Evolutionary conservation across 2,888 invertebrate species (phyloP), one percentile per base, ranked within the genome.

Genomic region (Hemistola chrysoprasaria): DNA sequence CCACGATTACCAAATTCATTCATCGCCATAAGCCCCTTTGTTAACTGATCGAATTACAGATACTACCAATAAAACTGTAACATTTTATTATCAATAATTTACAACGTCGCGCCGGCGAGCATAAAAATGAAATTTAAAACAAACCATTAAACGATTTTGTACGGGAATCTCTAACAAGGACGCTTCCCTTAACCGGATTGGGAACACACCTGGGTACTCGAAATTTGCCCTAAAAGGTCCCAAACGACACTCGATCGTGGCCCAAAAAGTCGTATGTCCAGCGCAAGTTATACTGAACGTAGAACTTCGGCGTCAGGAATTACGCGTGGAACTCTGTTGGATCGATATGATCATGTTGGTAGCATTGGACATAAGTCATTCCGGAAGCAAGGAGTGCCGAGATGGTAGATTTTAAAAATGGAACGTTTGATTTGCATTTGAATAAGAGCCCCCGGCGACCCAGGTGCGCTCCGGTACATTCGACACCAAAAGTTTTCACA

Each of bases 341-440:
- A 22, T 23, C n/a, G 11, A 31, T 35, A 22, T 42, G 46, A 48
- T 64, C 50, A 58, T 63, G 70, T 76, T 70, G 69, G 73, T 68
- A 72, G 75, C 67, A 72, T 74, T 79, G 81, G 76, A 84, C 78
- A 80, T 86, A 87, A 82, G 86, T 83, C 87, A 71, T 85, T 87
- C 80, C 84, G 84, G 85, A 85, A 83, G 77, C 77, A 73, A 82
- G 78, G 77, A 79, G 77, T 74, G 79, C 71, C 77, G 84, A 84
- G 85, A 87, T 85, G 86, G 86, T 87, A 86, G 84, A 87, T 86
- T 87, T 87, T 85, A 78, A 89, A 90, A 89, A 88, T 87, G 88
- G 89, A 86, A 87, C 88, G 83, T 86, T 89, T 89, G 88, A 89
- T 90, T 90, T 90, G 88, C 89, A 89, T 89, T 88, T 90, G 89